Evolutionary conservation across 2,797 vertebrate species (phyloP).

Genomic region (Sebastes nivosus): DNA sequence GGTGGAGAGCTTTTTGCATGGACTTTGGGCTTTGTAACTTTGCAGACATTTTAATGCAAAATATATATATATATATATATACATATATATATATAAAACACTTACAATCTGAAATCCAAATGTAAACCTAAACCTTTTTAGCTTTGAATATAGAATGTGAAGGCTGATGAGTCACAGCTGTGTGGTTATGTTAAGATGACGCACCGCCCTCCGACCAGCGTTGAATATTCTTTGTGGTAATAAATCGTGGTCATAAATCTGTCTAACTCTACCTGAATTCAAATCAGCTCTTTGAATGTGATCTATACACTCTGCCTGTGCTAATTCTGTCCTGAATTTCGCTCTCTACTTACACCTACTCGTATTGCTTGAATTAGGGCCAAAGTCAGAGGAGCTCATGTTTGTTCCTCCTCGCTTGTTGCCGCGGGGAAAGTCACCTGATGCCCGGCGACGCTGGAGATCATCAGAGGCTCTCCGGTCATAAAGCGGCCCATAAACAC

Average conservation of each 20-base stretch:
- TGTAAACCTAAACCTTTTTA: not conserved
- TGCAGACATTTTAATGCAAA: no score
- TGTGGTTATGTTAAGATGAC: not conserved
- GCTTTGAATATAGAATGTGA: not conserved
- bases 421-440: constrained; percentile 45
- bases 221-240: not conserved
- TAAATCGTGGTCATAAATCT: not conserved
- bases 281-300: constrained; percentile 4
- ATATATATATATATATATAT: no score
- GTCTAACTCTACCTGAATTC: not conserved
- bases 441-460: constrained; percentile 13
- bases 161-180: not conserved
- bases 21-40: no score
- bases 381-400: constrained; percentile 14
- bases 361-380: not conserved
- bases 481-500: constrained; percentile 61
- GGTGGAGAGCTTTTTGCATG: no score
- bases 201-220: not conserved
- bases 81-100: no score
- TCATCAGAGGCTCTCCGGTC: constrained; percentile 14
- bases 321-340: not conserved
- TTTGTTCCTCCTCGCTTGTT: constrained; percentile 10
- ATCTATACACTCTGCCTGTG: not conserved
- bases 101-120: not conserved
- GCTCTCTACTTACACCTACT: not conserved